phyloP scores from a whole-genome alignment of 2,888 invertebrate species.

The Chrysolina oricalcia region DNA sequence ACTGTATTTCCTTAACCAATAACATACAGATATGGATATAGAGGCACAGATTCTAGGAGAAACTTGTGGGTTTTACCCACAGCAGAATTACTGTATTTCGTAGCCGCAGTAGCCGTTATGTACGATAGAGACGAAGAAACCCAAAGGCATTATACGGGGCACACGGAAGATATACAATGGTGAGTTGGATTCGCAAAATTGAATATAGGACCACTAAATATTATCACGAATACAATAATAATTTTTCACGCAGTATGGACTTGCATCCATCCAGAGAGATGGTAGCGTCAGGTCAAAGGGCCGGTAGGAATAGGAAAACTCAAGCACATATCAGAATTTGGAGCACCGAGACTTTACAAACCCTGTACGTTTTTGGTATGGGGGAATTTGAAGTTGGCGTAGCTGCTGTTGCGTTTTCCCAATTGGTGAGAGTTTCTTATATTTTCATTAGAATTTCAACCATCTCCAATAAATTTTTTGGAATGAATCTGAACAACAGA shows the following conservation, averaged over 20 bases:
- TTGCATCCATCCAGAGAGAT: slow-evolving; percentile 91
- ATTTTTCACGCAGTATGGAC: slow-evolving; percentile 79
- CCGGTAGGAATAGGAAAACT: slow-evolving; percentile 87
- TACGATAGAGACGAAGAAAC: slow-evolving; percentile 90
- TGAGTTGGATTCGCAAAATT: slow-evolving; percentile 67
- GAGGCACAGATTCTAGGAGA: slow-evolving; percentile 90
- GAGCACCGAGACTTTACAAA: slow-evolving; percentile 92
- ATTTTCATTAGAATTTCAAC: background rate
- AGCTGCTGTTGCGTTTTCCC: slow-evolving; percentile 91
- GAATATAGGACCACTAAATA: background rate
- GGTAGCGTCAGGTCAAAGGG: slow-evolving; percentile 92
- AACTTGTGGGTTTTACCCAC: slow-evolving; percentile 95
- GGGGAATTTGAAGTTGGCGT: slow-evolving; percentile 92
- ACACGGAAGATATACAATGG: slow-evolving; percentile 96
- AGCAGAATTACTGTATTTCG: slow-evolving; percentile 93
- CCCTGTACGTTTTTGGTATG: slow-evolving; percentile 92
- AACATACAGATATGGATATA: slow-evolving; percentile 87
- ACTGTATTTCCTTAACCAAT: slow-evolving; percentile 63
- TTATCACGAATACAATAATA: background rate
- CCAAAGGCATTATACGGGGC: slow-evolving; percentile 92
- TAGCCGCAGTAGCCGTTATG: slow-evolving; percentile 93
- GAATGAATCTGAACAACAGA: no score
- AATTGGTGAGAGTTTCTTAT: slow-evolving; percentile 76
- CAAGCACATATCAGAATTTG: slow-evolving; percentile 94
- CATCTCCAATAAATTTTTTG: no score